Evolutionary conservation across 2,888 invertebrate genomes (phyloP).

Genomic region (Chelonus formosanus): DNA sequence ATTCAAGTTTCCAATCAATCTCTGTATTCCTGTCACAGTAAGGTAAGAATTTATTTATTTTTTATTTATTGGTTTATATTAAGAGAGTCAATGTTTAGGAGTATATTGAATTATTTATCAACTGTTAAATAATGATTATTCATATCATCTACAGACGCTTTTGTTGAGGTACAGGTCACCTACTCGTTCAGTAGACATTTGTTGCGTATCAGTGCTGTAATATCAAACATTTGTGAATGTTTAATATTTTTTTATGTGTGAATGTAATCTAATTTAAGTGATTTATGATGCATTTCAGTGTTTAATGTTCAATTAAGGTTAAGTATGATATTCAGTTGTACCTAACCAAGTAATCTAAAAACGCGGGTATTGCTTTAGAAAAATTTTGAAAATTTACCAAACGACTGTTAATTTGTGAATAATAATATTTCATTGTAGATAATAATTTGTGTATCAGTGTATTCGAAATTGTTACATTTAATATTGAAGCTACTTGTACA

Average conservation of each 20-base stretch:
- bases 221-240: background rate
- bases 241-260: background rate
- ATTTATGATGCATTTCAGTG: constrained; percentile 2
- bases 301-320: constrained; percentile 12
- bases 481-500: too few species aligned
- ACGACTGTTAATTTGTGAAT: too few species aligned
- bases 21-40: constrained; percentile 72
- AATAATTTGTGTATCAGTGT: too few species aligned
- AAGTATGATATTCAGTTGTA: constrained; percentile 23
- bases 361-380: constrained; percentile 8
- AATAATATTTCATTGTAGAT: too few species aligned
- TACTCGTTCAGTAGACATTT: background rate
- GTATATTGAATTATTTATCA: too few species aligned
- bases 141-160: too few species aligned
- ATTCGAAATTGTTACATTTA: too few species aligned
- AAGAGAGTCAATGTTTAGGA: too few species aligned
- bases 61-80: background rate
- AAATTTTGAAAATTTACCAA: too few species aligned
- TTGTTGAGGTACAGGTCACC: too few species aligned
- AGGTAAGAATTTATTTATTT: constrained; percentile 63
- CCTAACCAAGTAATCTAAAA: constrained; percentile 45
- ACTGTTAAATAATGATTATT: too few species aligned
- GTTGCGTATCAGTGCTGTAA: background rate
- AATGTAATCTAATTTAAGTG: constrained; percentile 2
- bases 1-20: constrained; percentile 74